Percentiles rank a stretch among this genome's conserved stretches.
Conservation (phyloP, 2,113 vertebrate species). For the Esox niger region DNA sequence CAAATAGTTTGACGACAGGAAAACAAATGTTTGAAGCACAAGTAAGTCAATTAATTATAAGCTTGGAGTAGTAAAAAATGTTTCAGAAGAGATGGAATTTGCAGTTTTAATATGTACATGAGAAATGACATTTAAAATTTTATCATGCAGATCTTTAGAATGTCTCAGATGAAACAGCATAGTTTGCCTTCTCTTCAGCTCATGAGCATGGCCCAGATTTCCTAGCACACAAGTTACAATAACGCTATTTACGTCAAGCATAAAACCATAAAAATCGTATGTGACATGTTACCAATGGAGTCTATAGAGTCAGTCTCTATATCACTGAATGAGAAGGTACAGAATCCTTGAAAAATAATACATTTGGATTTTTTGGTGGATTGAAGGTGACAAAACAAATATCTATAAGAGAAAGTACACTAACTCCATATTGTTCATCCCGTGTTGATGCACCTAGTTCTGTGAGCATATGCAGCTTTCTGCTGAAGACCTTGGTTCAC, state of each 20-base stretch:
- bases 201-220: conserved; percentile 23
- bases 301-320: not conserved
- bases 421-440: too few relatives aligned
- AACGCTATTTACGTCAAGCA: conserved; percentile 18
- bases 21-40: conserved; percentile 11
- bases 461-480: too few relatives aligned
- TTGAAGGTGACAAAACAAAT: too few relatives aligned
- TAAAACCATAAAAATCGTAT: not conserved
- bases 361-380: too few relatives aligned
- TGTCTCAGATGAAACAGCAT: conserved; percentile 56
- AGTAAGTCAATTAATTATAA: conserved; percentile 22
- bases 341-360: not conserved
- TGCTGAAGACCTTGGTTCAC: too few relatives aligned
- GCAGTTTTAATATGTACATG: conserved; percentile 51
- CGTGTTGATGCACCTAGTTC: too few relatives aligned
- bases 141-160: conserved; percentile 57
- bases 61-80: not conserved
- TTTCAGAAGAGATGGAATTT: conserved; percentile 19
- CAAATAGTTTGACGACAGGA: conserved; percentile 8
- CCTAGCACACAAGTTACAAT: conserved; percentile 27
- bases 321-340: not conserved
- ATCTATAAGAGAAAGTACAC: too few relatives aligned
- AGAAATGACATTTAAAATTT: conserved; percentile 57
- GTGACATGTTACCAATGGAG: not conserved
- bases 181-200: conserved; percentile 1